A percentile compares a stretch with the other conserved stretches of the same genome.
Evolutionary conservation across 92 coral and sea anemone genomes (phyloP).

Genomic region (Porites divaricata): DNA sequence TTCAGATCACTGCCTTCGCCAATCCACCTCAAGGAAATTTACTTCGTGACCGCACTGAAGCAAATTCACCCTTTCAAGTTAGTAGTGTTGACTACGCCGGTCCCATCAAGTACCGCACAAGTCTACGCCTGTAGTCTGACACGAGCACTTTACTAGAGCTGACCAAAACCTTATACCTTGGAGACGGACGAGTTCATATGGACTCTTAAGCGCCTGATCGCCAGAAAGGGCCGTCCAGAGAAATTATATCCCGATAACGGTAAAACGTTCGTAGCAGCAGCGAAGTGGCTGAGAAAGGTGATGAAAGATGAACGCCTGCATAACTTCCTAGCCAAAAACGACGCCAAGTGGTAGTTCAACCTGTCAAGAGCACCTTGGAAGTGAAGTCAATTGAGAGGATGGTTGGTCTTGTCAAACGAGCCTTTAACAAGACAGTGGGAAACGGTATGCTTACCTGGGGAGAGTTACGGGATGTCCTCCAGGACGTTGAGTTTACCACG

Average conservation of each 20-base stretch:
- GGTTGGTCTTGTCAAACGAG: conserved; percentile 3
- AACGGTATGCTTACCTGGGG: conserved; percentile 7
- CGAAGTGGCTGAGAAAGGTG: no score
- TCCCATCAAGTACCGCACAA: no score
- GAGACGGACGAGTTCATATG: neutral
- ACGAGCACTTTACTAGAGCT: neutral
- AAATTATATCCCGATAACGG: no score
- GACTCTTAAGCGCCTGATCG: neutral
- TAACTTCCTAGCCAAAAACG: neutral
- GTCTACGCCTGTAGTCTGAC: neutral
- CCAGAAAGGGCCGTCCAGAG: no score
- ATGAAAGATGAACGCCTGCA: no score
- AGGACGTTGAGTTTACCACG: neutral
- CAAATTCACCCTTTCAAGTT: no score
- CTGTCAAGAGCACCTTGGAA: no score
- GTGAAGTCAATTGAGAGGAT: neutral
- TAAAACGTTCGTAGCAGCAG: no score
- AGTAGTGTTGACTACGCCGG: no score
- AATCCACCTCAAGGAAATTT: no score
- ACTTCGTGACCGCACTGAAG: no score
- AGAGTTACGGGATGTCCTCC: neutral
- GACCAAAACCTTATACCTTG: neutral
- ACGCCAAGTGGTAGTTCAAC: neutral
- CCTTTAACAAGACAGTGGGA: conserved; percentile 4
- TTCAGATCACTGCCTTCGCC: no score